Percentiles rank a stretch among this genome's conserved stretches.
Conservation (phyloP, 1,140 invertebrate genomes). For the Drosophila serrata region DNA sequence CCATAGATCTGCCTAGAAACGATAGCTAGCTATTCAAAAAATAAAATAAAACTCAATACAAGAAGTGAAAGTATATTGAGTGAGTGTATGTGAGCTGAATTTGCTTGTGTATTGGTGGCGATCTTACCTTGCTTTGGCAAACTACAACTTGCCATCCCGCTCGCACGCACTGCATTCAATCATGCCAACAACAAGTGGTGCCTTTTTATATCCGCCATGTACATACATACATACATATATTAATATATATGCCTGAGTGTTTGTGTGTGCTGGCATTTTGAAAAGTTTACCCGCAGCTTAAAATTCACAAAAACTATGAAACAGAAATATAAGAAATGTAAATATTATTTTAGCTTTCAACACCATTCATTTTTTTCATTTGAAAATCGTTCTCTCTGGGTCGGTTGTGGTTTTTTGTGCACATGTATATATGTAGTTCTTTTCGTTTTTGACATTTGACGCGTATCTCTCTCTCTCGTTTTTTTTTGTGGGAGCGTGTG, state of each 20-base stretch:
- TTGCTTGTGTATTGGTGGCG: conserved; percentile 39
- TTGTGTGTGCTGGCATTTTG: conserved; percentile 57
- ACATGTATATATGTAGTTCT: conserved; percentile 32
- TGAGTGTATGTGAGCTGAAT: conserved; percentile 37
- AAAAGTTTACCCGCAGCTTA: conserved; percentile 55
- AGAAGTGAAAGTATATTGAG: conserved; percentile 82
- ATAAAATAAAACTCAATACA: conserved; percentile 67
- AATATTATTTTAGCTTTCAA: conserved; percentile 51
- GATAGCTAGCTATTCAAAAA: conserved; percentile 53
- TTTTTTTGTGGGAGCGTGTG: conserved; percentile 31
- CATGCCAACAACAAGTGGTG: conserved; percentile 76
- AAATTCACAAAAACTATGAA: conserved; percentile 51
- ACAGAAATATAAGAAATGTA: conserved; percentile 58
- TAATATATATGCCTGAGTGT: conserved; percentile 9
- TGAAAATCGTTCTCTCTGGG: conserved; percentile 48
- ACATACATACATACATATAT: conserved; percentile 25
- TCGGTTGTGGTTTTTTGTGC: conserved; percentile 23
- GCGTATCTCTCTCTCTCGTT: conserved; percentile 34
- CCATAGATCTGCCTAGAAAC: conserved; percentile 62
- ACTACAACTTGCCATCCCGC: conserved; percentile 70
- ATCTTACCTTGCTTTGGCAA: conserved; percentile 74
- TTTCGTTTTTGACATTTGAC: conserved; percentile 67
- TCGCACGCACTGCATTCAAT: conserved; percentile 78
- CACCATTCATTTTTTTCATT: conserved; percentile 23
- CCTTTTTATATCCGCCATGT: conserved; percentile 65